phyloP scores from a whole-genome alignment of 2,888 invertebrate species.

The Spilosoma lubricipeda region DNA sequence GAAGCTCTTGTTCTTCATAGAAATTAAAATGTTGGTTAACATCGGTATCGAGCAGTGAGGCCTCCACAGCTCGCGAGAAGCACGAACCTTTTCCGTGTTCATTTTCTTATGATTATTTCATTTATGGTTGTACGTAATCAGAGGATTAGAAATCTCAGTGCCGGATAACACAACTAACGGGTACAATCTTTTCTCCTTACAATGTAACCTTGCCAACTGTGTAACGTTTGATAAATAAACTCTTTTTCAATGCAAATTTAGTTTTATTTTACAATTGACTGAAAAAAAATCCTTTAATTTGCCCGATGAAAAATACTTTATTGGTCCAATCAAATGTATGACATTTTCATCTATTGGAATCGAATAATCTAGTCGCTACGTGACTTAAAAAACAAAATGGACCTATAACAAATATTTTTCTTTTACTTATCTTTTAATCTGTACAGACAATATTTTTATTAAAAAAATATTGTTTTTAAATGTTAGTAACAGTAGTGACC shows the following conservation, averaged over 20 bases:
- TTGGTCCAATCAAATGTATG: too few relatives aligned
- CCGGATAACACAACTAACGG: conserved; percentile 40
- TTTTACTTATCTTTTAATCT: too few relatives aligned
- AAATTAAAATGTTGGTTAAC: neutral
- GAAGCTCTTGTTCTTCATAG: neutral
- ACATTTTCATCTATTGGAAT: too few relatives aligned
- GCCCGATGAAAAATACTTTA: too few relatives aligned
- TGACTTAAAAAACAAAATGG: too few relatives aligned
- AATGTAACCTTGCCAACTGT: conserved; percentile 53
- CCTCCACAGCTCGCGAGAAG: neutral
- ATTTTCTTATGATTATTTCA: conserved; percentile 15
- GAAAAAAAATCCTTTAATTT: too few relatives aligned
- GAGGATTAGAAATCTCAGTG: conserved; percentile 50
- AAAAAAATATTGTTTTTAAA: too few relatives aligned
- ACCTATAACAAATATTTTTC: too few relatives aligned
- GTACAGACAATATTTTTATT: too few relatives aligned
- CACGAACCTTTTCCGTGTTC: neutral
- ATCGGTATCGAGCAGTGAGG: neutral
- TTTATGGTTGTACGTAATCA: conserved; percentile 29
- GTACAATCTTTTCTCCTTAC: conserved; percentile 44
- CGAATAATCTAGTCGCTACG: too few relatives aligned
- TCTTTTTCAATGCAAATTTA: conserved; percentile 31
- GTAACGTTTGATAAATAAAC: conserved; percentile 51
- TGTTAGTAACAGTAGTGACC: too few relatives aligned
- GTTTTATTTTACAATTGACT: neutral